These are phyloP conservation scores for Leptoteleia sp. DNA, from an alignment of 1,140 invertebrate genomes.

Conservation along the genomic window DNA sequence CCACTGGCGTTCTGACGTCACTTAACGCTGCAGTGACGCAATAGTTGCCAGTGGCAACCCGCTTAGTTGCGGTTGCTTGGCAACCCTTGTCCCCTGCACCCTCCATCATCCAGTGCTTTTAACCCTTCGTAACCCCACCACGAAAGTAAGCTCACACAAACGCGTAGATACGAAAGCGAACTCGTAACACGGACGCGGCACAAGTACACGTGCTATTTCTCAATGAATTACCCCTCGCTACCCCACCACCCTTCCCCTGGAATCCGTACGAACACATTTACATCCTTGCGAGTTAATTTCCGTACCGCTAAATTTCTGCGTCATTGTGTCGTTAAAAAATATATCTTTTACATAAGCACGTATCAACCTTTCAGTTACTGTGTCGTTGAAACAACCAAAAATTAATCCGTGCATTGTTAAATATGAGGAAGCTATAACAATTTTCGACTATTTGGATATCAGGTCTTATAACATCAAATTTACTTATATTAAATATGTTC, in stretches of 20 bases:
- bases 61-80: constrained; percentile 69
- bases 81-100: constrained; percentile 62
- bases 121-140: constrained; percentile 65
- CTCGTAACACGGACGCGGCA: constrained; percentile 16
- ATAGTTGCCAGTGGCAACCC: constrained; percentile 74
- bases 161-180: constrained; percentile 4
- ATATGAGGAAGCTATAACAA: too few species aligned
- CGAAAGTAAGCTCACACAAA: constrained; percentile 1
- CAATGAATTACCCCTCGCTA: constrained; percentile 66
- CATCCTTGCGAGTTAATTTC: constrained; percentile 27
- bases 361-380: constrained; percentile 5
- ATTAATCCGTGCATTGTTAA: too few species aligned
- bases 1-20: constrained; percentile 74
- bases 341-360: background rate
- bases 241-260: background rate
- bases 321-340: constrained; percentile 2
- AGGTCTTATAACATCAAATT: too few species aligned
- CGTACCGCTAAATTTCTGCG: background rate
- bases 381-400: constrained; percentile 4
- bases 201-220: constrained; percentile 71
- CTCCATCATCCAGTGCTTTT: constrained; percentile 26
- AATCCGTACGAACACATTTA: constrained; percentile 1
- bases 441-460: too few species aligned
- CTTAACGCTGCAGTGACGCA: constrained; percentile 73
- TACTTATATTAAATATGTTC: too few species aligned